Conservation (phyloP, 2,113 vertebrate species). For the Notothenia rossii region DNA sequence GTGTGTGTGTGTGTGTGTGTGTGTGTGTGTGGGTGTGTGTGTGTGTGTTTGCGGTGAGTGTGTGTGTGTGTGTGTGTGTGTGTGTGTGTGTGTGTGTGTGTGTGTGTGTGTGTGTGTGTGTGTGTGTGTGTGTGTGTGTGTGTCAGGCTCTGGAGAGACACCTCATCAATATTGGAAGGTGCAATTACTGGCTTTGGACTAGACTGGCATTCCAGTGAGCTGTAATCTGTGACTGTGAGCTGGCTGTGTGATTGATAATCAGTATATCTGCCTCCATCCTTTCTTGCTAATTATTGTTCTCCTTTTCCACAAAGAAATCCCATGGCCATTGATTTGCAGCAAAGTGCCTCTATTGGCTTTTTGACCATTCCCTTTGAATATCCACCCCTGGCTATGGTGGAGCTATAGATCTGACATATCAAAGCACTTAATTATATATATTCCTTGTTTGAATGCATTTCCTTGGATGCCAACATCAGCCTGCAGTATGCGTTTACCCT, state of each 20-base stretch:
- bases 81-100: constrained; percentile 28
- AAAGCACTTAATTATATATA: constrained; percentile 26
- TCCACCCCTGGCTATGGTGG: constrained; percentile 8
- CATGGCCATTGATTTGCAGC: constrained; percentile 44
- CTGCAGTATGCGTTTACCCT: constrained; percentile 3
- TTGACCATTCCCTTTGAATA: constrained; percentile 38
- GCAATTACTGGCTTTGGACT: constrained; percentile 71
- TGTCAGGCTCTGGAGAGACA: constrained; percentile 41
- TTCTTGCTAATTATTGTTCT: constrained; percentile 64
- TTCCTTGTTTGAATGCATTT: constrained; percentile 14
- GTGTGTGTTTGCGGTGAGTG: constrained; percentile 23
- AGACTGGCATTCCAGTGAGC: constrained; percentile 55
- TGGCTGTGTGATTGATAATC: constrained; percentile 69
- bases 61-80: constrained; percentile 28
- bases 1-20: constrained; percentile 31
- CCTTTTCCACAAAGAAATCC: constrained; percentile 48
- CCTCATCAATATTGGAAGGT: constrained; percentile 73
- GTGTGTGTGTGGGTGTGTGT: constrained; percentile 30
- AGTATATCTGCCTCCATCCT: constrained; percentile 64
- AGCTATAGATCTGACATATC: constrained; percentile 9
- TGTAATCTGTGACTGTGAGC: constrained; percentile 56
- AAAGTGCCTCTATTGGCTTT: constrained; percentile 56
- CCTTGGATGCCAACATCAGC: background rate
- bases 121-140: constrained; percentile 31
- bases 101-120: constrained; percentile 20